These are phyloP conservation scores for Drosophila meridiana DNA, from an alignment of 2,888 invertebrate genomes.

Conservation along the genomic window DNA sequence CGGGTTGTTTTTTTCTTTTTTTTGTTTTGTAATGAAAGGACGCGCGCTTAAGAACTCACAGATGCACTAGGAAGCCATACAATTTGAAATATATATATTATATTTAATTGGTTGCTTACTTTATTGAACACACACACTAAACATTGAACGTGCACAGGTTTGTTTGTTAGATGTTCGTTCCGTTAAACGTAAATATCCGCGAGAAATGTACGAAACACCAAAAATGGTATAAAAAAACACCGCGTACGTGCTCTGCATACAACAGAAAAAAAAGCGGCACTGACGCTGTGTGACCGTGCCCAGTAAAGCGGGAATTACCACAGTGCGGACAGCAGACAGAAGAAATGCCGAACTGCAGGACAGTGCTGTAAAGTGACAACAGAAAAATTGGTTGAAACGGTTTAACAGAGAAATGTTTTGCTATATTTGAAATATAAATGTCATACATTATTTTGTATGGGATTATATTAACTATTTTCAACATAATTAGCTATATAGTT, in stretches of 20 bases:
- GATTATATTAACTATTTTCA: not conserved
- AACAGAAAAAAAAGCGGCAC: slow-evolving; percentile 60
- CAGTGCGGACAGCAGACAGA: not conserved
- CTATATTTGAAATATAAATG: not conserved
- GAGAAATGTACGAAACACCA: slow-evolving; percentile 45
- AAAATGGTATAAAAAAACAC: slow-evolving; percentile 35
- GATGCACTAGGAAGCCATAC: slow-evolving; percentile 2
- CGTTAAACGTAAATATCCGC: slow-evolving; percentile 51
- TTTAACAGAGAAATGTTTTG: not conserved
- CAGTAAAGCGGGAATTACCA: slow-evolving; percentile 7
- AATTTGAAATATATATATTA: not conserved
- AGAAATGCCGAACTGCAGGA: not conserved
- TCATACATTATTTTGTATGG: no score
- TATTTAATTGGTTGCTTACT: slow-evolving; percentile 20
- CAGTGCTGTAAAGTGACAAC: slow-evolving; percentile 33
- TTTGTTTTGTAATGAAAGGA: slow-evolving; percentile 36
- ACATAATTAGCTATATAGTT: not conserved
- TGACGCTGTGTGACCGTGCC: slow-evolving; percentile 37
- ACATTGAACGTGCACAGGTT: slow-evolving; percentile 18
- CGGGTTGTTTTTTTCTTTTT: slow-evolving; percentile 17
- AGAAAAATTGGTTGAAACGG: not conserved
- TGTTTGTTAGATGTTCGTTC: slow-evolving; percentile 41
- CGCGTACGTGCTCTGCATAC: slow-evolving; percentile 47
- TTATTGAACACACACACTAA: slow-evolving; percentile 21
- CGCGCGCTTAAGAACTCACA: slow-evolving; percentile 28